A percentile compares a stretch with the other conserved stretches of the same genome.
phyloP scores from a whole-genome alignment of 2,113 vertebrate genomes.

The Dolichallabes microphthalmus region DNA sequence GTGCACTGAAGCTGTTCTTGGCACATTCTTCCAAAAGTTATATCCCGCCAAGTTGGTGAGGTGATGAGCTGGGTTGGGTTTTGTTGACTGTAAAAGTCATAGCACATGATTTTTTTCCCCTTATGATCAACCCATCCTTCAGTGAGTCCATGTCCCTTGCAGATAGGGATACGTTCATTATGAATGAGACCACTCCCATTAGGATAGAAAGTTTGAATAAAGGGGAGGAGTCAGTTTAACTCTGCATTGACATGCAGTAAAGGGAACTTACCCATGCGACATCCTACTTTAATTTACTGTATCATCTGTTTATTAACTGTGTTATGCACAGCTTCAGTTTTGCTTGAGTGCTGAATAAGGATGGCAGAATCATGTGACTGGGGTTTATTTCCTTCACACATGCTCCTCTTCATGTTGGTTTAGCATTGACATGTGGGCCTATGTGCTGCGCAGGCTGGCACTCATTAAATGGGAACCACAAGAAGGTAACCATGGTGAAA shows the following conservation, averaged over 20 bases:
- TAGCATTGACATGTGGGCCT: slow-evolving; percentile 38
- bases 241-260: not conserved
- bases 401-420: slow-evolving; percentile 38
- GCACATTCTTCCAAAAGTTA: not conserved
- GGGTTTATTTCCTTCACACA: slow-evolving; percentile 29
- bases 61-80: not conserved
- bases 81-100: not conserved
- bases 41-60: not conserved
- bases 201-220: not conserved
- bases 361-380: slow-evolving; percentile 18
- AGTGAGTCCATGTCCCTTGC: not conserved
- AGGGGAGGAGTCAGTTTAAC: not conserved
- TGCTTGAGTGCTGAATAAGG: not conserved
- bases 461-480: slow-evolving; percentile 54
- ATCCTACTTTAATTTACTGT: not conserved
- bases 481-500: slow-evolving; percentile 54
- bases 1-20: not conserved
- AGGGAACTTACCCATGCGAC: not conserved
- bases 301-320: not conserved
- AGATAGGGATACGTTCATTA: not conserved
- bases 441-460: slow-evolving; percentile 36
- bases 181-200: not conserved
- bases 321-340: not conserved
- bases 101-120: not conserved
- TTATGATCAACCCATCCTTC: not conserved